Conservation (phyloP, 2,888 invertebrate genomes). For the Pollenia griseotomentosa region DNA sequence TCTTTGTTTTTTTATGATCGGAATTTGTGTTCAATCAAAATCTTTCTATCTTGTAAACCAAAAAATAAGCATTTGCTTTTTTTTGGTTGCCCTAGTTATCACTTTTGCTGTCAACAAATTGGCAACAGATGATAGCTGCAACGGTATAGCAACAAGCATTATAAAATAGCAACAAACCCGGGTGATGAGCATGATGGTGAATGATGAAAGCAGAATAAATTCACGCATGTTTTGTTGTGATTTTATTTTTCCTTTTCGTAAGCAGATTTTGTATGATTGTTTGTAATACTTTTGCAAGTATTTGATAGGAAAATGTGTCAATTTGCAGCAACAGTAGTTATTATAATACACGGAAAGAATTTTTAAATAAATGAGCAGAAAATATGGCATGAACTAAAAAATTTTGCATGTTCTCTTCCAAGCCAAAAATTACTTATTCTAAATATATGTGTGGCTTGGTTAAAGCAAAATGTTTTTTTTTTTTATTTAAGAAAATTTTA, state of each 20-base stretch:
- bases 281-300: conserved; percentile 50
- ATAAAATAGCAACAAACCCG: conserved; percentile 18
- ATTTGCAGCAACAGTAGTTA: conserved; percentile 61
- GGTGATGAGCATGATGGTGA: conserved; percentile 34
- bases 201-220: conserved; percentile 42
- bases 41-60: too few relatives aligned
- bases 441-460: too few relatives aligned
- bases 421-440: too few relatives aligned
- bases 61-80: too few relatives aligned
- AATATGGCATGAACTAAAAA: too few relatives aligned
- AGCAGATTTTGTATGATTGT: conserved; percentile 42
- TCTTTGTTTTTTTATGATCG: too few relatives aligned
- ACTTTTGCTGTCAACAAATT: conserved; percentile 58
- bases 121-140: conserved; percentile 44
- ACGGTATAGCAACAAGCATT: background rate
- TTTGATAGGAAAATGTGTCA: conserved; percentile 67
- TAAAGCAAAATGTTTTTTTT: too few relatives aligned
- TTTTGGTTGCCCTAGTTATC: too few relatives aligned
- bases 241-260: conserved; percentile 21
- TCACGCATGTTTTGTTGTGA: conserved; percentile 55
- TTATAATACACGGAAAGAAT: background rate
- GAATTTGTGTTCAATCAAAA: too few relatives aligned
- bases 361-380: too few relatives aligned
- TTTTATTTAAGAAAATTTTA: too few relatives aligned
- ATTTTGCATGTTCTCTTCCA: too few relatives aligned